Evolutionary conservation across 2,888 invertebrate genomes (phyloP), one percentile per base, ranked within the genome.

Genomic region (Metalampra italica): DNA sequence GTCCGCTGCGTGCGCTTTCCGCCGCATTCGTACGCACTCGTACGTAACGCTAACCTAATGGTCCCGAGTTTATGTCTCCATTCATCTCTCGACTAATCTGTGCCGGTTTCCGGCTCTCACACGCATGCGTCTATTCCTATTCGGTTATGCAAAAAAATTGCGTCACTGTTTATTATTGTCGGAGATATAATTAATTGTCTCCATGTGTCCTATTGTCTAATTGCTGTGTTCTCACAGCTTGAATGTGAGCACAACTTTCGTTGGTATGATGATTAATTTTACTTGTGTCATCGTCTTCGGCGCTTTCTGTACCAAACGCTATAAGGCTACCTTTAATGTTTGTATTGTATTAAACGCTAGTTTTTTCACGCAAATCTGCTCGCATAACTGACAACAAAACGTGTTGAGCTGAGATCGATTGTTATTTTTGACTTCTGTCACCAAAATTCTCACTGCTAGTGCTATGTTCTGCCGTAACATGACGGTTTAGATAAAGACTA

Each of bases 101-200:
- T 59, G 50, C 59, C 55, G 49, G 54, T 70, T 71, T 68, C 71
- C 64, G 66, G 58, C 55, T 66, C 60, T 68, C 75, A 64, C 69
- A 68, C 66, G 62, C 60, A 60, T 46, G 55, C 53, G 54, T 55
- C 56, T 55, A 59, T 53, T 52, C 55, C 53, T 51, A 59, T 55
- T 63, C 45, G 53, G 66, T 78, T 80, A 79, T 78, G 82, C 76
- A 81, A 77, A 22, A 22, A 82, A 75, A 74, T 82, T 78, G 71
- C 74, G 67, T 62, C 71, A 75, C 59, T 38, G 40, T 45, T 52
- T 54, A 55, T 53, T 51, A 58, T 29, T 9, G 29, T 30, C 7
- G 13, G 46, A 56, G 55, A 55, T 53, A 36, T 55, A 59, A 59
- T 62, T 57, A 56, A 56, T 62, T 65, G 64, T 61, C 66, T 57